phyloP scores from a whole-genome alignment of 2,113 vertebrate genomes.

The Zosterops lateralis region DNA sequence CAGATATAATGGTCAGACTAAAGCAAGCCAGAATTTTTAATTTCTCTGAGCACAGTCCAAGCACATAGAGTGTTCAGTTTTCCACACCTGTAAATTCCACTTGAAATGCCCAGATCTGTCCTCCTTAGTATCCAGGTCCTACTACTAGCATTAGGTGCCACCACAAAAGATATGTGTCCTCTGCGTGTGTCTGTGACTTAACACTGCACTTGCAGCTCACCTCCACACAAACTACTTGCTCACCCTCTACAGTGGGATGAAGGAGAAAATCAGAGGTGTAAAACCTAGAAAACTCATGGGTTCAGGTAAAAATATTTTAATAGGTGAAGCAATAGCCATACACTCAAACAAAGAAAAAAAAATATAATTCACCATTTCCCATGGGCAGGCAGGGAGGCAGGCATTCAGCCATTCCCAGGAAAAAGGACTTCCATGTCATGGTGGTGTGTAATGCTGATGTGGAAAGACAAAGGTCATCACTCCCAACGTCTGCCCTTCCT shows the following conservation, averaged over 20 bases:
- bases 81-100: background rate
- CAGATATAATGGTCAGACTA: background rate
- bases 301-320: background rate
- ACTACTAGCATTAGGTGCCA: background rate
- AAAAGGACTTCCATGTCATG: accelerated
- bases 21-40: background rate
- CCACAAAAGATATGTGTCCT: background rate
- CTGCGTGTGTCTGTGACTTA: background rate
- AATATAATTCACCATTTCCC: background rate
- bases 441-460: accelerated
- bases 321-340: background rate
- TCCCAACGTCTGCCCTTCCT: background rate
- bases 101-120: background rate
- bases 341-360: background rate
- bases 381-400: background rate
- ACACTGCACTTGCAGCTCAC: background rate
- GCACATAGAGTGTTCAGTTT: background rate
- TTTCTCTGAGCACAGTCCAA: background rate
- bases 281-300: background rate
- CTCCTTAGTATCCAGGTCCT: background rate
- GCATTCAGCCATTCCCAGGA: background rate
- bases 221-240: background rate
- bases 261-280: background rate
- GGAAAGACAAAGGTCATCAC: background rate
- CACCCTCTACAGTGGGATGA: background rate